phyloP scores from a whole-genome alignment of 2,113 vertebrate species.

The Acinonyx jubatus region DNA sequence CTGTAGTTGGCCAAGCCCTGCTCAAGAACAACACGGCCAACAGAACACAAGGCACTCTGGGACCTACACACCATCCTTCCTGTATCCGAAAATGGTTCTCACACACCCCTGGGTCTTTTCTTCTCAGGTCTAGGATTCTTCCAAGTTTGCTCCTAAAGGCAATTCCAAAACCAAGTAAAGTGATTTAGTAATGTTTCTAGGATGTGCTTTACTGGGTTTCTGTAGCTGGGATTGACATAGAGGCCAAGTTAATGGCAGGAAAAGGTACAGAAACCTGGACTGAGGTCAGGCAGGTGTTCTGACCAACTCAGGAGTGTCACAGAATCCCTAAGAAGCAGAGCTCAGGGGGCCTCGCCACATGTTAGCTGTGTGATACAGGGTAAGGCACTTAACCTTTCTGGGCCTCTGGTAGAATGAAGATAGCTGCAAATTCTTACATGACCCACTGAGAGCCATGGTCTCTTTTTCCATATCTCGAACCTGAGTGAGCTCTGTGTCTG shows the following conservation, averaged over 20 bases:
- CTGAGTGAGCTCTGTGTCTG: not conserved
- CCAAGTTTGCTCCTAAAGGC: not conserved
- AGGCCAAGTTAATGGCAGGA: not conserved
- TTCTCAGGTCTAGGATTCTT: not conserved
- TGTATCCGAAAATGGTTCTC: not conserved
- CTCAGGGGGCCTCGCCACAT: fast-evolving
- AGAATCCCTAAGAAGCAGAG: not conserved
- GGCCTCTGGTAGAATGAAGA: not conserved
- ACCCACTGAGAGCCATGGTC: not conserved
- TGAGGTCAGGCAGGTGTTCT: not conserved
- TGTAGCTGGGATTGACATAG: not conserved
- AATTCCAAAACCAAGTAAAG: not conserved
- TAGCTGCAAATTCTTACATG: not conserved
- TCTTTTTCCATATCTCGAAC: not conserved
- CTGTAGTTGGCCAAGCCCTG: not conserved
- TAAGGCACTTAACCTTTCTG: not conserved
- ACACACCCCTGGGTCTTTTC: not conserved
- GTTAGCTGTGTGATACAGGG: not conserved
- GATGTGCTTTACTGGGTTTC: not conserved
- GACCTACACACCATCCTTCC: not conserved
- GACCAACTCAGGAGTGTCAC: not conserved
- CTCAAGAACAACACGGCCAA: not conserved
- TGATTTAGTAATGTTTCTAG: not conserved
- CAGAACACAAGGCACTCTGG: not conserved
- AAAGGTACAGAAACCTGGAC: not conserved